Evolutionary conservation across 2,888 invertebrate genomes (phyloP), one percentile per base, ranked within the genome.

Genomic region (Plutella xylostella): DNA sequence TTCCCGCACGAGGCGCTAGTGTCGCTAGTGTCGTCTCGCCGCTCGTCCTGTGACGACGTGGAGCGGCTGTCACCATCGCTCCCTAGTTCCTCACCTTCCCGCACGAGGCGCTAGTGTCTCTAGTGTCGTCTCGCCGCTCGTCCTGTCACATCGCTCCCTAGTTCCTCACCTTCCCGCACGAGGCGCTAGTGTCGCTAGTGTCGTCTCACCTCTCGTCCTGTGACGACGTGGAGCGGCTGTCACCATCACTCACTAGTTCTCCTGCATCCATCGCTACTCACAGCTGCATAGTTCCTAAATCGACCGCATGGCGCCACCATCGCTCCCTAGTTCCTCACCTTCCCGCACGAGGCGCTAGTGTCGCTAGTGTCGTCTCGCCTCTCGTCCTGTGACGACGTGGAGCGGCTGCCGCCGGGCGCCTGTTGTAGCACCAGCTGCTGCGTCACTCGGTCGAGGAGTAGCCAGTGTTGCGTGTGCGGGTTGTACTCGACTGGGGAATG

Each of bases 401-500:
- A 78, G 46, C 77, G 68, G 12, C 38, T 34, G 72, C 67, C 9
- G 65, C 53, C 0, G 85, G 30, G 18, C 2, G 30, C 61, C 61
- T 84, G 90, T 75, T 97, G 97, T 41, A 97, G 80, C 39, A 96
- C 91, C 21, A 98, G 89, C 72, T 98, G 98, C 70, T 98, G 98
- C 17, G 94, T 91, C 48, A 98, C 92, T 50, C 97, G 90, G 75
- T 98, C 98, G 65, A 98, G 90, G 45, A 98, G 86, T 28, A 96
- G 75, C 97, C 98, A 98, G 68, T 97, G 93, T 61, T 96, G 96
- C 0, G 93, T 90, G 70, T 93, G 90, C 11, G 93, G 90, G 52
- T 92, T 93, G 68, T 92, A 92, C 57, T 95, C 94, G 73, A 93
- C 93, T 91, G 73, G 14, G 57, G 31, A 33, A 50, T 31, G 44